Evolutionary conservation across 2,888 invertebrate species (phyloP), one percentile per base, ranked within the genome.

Genomic region (Hermodice carunculata): DNA sequence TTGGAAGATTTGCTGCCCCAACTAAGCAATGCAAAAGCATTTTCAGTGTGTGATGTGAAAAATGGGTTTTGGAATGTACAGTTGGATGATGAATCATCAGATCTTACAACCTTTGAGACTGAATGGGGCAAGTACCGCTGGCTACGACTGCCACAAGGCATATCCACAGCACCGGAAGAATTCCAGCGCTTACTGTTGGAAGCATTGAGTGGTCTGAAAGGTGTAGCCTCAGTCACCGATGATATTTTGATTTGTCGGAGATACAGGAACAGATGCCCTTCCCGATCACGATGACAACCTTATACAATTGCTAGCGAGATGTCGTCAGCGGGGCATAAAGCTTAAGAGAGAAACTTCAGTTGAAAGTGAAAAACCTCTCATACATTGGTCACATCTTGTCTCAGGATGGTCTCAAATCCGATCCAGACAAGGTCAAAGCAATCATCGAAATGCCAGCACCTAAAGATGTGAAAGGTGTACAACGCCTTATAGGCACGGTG

Each of bases 161-260:
- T 64, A 3, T 59, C 59, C 3, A 66, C 62, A 2, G 52, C 58
- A 3, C 43, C 60, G 8, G 72, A 68, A 42, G 62, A 71, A 0
- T 70, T 72, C 26, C 67, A 69, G 42, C 69, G 64, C 17, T 8
- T 54, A 4, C 62, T 71, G 0, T 22, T 44, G 8, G 48, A 70
- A 32, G 56, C 56, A 11, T 49, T 75, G 3, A 60, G 62, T 22
- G 64, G 59, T n/a, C 54, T 74, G 2, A 17, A 26, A 42, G 67
- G 69, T 24, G 71, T 71, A 8, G 46, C 59, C 11, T 65, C 66
- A n/a, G 57, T 70, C 14, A 53, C 67, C 17, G 73, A 69, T 64
- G 70, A 70, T 29, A 61, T 70, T 24, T 26, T 69, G n/a, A 65
- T 70, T 26, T 57, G 51, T 63, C 73, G 66, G n/a, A n/a, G n/a